Conservation (phyloP, 1,140 invertebrate species). For the Solenopsis fugax region DNA sequence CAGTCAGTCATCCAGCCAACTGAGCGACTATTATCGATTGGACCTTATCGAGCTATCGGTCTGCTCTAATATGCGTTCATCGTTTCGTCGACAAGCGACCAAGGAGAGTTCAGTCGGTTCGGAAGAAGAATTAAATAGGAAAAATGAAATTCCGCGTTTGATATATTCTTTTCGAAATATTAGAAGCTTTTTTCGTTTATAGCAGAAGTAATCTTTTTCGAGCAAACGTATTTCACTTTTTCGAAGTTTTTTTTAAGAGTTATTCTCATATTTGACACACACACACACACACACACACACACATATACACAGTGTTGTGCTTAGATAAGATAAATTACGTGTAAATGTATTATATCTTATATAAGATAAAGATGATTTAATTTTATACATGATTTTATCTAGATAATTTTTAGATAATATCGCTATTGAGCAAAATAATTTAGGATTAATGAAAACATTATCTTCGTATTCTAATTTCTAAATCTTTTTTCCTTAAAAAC, state of each 20-base stretch:
- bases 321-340: no score
- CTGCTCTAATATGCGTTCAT: conserved; percentile 63
- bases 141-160: neutral
- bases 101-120: conserved; percentile 1
- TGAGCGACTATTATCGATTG: conserved; percentile 67
- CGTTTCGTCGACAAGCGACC: conserved; percentile 47
- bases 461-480: no score
- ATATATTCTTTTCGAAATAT: neutral
- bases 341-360: no score
- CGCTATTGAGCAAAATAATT: no score
- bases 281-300: no score
- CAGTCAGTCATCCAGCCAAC: conserved; percentile 61
- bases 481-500: no score
- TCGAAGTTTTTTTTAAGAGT: neutral
- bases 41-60: conserved; percentile 66
- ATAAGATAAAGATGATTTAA: no score
- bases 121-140: conserved; percentile 36
- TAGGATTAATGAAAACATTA: no score
- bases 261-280: neutral
- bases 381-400: no score
- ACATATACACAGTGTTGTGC: no score
- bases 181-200: neutral
- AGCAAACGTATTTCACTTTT: neutral
- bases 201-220: neutral
- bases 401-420: no score